A percentile compares a stretch with the other conserved stretches of the same genome.
Conservation (phyloP, 1,140 invertebrate genomes). For the Drosophila asahinai region DNA sequence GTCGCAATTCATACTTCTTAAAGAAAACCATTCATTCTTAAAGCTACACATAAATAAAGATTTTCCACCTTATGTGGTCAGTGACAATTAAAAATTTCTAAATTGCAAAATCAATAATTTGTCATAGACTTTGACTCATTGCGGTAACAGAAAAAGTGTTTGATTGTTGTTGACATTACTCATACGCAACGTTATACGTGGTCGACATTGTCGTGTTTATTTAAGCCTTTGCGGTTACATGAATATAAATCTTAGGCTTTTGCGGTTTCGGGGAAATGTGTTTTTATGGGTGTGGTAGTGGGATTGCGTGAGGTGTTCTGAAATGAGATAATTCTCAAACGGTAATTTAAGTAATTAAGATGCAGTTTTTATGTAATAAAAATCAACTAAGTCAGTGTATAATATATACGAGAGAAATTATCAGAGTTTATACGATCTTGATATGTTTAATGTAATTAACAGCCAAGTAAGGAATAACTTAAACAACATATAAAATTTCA, state of each 20-base stretch:
- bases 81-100: constrained; percentile 12
- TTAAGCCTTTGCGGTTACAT: constrained; percentile 58
- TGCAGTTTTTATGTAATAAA: background rate
- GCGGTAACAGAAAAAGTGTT: constrained; percentile 16
- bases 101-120: constrained; percentile 18
- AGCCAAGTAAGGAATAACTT: too few species aligned
- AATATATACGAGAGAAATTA: too few species aligned
- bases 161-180: constrained; percentile 60
- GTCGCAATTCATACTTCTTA: background rate
- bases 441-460: too few species aligned
- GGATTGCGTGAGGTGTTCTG: constrained; percentile 20
- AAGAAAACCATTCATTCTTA: background rate
- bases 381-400: background rate
- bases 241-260: constrained; percentile 49
- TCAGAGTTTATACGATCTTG: too few species aligned
- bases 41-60: too few species aligned
- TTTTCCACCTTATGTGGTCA: background rate
- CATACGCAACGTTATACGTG: constrained; percentile 60
- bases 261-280: constrained; percentile 46
- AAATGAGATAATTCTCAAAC: constrained; percentile 50
- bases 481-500: too few species aligned
- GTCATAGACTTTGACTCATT: constrained; percentile 52
- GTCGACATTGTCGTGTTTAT: constrained; percentile 23
- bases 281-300: constrained; percentile 24
- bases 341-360: background rate